These are phyloP conservation scores for Eidolon helvum DNA, from an alignment of 2,113 vertebrate genomes.

Conservation along the genomic window DNA sequence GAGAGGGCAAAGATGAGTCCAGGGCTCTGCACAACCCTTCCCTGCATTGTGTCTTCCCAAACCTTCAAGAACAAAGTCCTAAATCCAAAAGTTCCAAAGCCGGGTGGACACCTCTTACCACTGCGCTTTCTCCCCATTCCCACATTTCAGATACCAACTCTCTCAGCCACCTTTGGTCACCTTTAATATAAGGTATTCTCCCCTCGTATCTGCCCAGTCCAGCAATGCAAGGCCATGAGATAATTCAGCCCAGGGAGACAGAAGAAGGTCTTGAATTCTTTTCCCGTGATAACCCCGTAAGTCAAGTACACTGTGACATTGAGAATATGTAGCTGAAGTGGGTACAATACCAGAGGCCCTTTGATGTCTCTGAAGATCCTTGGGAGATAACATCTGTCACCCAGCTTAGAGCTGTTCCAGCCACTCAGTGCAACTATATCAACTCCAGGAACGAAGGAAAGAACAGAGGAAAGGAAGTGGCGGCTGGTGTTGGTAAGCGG, in stretches of 20 bases:
- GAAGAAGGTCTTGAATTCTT: not conserved
- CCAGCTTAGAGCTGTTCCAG: not conserved
- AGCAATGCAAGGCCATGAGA: not conserved
- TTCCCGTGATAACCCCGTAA: not conserved
- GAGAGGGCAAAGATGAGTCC: not conserved
- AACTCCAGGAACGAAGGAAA: not conserved
- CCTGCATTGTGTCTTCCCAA: fast-evolving
- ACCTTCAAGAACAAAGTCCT: not conserved
- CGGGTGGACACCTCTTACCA: fast-evolving
- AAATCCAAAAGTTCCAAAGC: not conserved
- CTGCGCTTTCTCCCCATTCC: fast-evolving
- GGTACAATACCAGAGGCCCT: not conserved
- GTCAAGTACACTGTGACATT: not conserved
- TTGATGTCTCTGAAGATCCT: not conserved
- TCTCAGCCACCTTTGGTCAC: not conserved
- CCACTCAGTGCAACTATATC: not conserved
- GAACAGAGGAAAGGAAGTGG: not conserved
- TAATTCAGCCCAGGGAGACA: not conserved
- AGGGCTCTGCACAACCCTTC: not conserved
- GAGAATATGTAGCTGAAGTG: not conserved
- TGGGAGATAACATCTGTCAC: not conserved
- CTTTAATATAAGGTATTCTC: not conserved
- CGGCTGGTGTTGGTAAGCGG: not conserved
- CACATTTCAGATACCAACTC: not conserved
- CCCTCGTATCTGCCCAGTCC: not conserved